phyloP scores from a whole-genome alignment of 2,797 vertebrate species.

The Coracias cyanogaster region DNA sequence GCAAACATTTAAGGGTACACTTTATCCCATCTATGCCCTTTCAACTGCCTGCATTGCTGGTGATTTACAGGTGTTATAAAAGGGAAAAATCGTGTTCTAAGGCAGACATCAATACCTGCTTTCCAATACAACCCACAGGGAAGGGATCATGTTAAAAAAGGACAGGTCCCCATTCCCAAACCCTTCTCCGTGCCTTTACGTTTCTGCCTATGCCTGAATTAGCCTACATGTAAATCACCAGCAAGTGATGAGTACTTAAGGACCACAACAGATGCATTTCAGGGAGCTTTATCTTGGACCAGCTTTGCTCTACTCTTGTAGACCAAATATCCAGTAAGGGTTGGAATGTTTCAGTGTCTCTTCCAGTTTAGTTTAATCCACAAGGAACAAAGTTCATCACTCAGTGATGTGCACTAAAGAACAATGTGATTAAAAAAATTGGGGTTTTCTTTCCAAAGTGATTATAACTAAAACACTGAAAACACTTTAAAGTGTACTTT shows the following conservation, averaged over 20 bases:
- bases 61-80: neutral
- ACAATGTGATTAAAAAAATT: neutral
- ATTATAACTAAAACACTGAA: neutral
- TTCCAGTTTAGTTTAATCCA: neutral
- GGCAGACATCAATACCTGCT: neutral
- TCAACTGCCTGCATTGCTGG: neutral
- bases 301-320: neutral
- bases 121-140: neutral
- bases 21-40: neutral
- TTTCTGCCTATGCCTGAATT: neutral
- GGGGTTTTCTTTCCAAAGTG: neutral
- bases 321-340: neutral
- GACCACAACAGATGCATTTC: neutral
- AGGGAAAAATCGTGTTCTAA: neutral
- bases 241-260: neutral
- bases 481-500: neutral
- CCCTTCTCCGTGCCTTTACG: neutral
- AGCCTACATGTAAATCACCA: neutral
- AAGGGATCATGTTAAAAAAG: neutral
- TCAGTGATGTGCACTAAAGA: neutral
- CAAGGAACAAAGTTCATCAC: neutral
- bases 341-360: neutral
- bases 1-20: neutral
- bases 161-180: neutral
- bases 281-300: neutral